Conservation (phyloP, 1,140 invertebrate genomes). For the Nilaparvata lugens region DNA sequence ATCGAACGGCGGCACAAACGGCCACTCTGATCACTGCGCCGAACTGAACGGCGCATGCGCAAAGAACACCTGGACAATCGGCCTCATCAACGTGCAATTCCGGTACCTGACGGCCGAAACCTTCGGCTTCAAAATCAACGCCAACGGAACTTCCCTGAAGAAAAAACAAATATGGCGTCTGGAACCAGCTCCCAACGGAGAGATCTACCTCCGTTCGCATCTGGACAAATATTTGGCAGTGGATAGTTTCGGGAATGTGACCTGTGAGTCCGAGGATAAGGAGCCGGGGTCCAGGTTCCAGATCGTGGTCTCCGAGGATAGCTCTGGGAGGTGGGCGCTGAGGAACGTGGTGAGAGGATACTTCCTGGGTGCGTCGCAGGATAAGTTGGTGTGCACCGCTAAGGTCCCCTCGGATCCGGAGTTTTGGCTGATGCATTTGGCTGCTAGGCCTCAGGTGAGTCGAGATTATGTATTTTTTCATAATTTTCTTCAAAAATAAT, state of each 20-base stretch:
- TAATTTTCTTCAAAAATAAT: too few relatives aligned
- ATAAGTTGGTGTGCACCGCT: constrained; percentile 87
- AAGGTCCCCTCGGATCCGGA: constrained; percentile 80
- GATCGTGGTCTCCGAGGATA: constrained; percentile 71
- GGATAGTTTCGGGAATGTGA: constrained; percentile 90
- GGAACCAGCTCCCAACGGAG: constrained; percentile 60
- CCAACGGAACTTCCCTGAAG: constrained; percentile 85
- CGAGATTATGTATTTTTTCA: background rate
- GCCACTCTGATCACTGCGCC: constrained; percentile 18
- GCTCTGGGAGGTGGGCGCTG: constrained; percentile 85
- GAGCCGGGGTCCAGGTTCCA: constrained; percentile 72
- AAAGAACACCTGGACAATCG: constrained; percentile 46
- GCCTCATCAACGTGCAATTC: constrained; percentile 82
- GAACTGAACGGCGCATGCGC: constrained; percentile 1
- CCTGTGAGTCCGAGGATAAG: constrained; percentile 78
- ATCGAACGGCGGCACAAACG: constrained; percentile 21
- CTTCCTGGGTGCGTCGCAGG: constrained; percentile 81
- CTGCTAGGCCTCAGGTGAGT: constrained; percentile 79
- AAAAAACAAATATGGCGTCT: constrained; percentile 95
- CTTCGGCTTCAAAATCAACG: constrained; percentile 94
- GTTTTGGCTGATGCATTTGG: constrained; percentile 90
- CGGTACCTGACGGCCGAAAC: constrained; percentile 96
- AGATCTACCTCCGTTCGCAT: constrained; percentile 84
- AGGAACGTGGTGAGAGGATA: constrained; percentile 81
- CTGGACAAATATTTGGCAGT: constrained; percentile 82